Evolutionary conservation across 2,797 vertebrate species (phyloP).

Genomic region (Serranus cabrilla): DNA sequence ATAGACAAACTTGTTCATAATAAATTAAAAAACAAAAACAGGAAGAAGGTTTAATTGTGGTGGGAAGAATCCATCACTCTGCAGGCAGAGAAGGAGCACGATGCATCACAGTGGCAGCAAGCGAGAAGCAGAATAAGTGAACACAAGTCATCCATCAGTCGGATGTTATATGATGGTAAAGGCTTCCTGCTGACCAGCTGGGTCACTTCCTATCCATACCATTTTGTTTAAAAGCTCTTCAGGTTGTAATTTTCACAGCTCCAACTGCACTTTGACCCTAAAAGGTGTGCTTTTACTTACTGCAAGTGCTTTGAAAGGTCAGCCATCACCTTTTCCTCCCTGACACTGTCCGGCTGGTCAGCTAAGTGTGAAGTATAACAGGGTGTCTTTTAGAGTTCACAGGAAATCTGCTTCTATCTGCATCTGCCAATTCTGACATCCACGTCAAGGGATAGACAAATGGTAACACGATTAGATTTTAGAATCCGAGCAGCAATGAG

Average conservation of each 20-base stretch:
- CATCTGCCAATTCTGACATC: background rate
- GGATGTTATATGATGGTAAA: background rate
- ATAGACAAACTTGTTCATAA: constrained; percentile 18
- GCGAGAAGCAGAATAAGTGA: constrained; percentile 4
- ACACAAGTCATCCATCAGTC: constrained; percentile 34
- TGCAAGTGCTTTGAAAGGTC: background rate
- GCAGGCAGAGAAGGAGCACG: constrained; percentile 1
- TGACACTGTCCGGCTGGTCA: background rate
- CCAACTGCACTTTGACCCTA: background rate
- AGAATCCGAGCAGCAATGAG: background rate
- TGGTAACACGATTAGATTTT: background rate
- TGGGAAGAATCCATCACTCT: constrained; percentile 44
- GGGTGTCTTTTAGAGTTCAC: background rate
- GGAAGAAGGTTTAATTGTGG: constrained; percentile 27
- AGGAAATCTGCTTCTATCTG: background rate
- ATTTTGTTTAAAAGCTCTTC: constrained; percentile 2
- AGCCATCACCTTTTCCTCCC: background rate
- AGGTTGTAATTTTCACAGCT: constrained; percentile 6
- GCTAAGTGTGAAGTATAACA: background rate
- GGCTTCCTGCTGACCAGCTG: background rate
- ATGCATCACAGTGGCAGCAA: constrained; percentile 52
- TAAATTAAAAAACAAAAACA: constrained; percentile 28
- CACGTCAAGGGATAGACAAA: background rate
- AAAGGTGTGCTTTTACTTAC: background rate
- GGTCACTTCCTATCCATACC: background rate